Base-by-base conservation (phyloP, 2,888 invertebrate genomes). In the Allacma fusca region DNA sequence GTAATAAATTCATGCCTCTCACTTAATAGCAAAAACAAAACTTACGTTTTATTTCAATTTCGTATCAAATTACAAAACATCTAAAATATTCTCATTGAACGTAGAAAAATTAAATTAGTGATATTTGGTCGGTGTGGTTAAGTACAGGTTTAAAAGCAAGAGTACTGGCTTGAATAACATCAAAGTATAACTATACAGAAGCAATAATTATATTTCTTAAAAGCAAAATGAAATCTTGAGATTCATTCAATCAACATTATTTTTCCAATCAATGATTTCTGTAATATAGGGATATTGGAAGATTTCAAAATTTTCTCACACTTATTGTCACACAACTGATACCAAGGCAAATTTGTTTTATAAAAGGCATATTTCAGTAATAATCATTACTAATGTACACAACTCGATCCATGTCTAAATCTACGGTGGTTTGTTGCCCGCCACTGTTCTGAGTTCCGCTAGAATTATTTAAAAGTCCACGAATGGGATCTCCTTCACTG, bases 401-500 rank as follows among this genome's bases (percentile, higher is more conserved):
- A n/a, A 68, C 68, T n/a, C 23, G 67, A 13, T 67, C 67, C 67
- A 67, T 34, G 28, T 40, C 40, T 13, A 43, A 23, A 68, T 68
- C 68, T 2, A 23, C 26, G 5, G 43, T 68, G n/a, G 68, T 21
- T 19, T 40, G n/a, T 28, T 34, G 4, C 29, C n/a, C n/a, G n/a
- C 1, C 40, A 68, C 21, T 21, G 40, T 40, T 34, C 2, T 68
- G 68, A 7, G 34, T 34, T 16, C 28, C 28, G 9, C 40, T 23
- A 2, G 68, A 40, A n/a, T 7, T 12, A 40, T 43, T n/a, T 40
- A 68, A n/a, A 13, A 43, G 40, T 23, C 73, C 73, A 9, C 59
- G 59, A 59, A 73, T 57, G 40, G 73, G 73, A 73, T 73, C 59
- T 21, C 34, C 59, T 28, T 59, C 50, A 26, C 59, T 73, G 24